Percentiles rank a stretch among this genome's conserved stretches.
Evolutionary conservation across 2,888 invertebrate genomes (phyloP).

Genomic region (Gasteruption jaculator): DNA sequence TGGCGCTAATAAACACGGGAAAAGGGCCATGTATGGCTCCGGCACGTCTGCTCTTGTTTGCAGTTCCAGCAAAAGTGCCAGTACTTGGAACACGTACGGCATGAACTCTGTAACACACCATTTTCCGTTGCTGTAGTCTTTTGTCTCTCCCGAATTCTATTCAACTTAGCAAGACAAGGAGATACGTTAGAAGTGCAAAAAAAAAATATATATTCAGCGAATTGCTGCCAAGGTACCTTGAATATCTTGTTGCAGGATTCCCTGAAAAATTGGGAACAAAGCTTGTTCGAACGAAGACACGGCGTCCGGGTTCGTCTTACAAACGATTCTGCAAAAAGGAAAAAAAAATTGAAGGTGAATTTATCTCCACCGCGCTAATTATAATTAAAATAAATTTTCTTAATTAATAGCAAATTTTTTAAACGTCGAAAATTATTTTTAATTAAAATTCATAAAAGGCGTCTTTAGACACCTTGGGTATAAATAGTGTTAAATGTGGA

Average conservation of each 20-base stretch:
- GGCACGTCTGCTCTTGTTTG: conserved; percentile 62
- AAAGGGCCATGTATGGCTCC: conserved; percentile 81
- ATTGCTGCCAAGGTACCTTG: conserved; percentile 59
- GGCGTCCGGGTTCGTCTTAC: conserved; percentile 73
- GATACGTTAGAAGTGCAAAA: conserved; percentile 9
- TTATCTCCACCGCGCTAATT: conserved; percentile 15
- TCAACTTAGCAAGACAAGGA: too few relatives aligned
- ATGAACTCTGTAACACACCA: conserved; percentile 85
- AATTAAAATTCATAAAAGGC: too few relatives aligned
- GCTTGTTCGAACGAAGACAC: conserved; percentile 87
- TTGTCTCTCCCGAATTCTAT: too few relatives aligned
- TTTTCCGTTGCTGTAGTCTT: too few relatives aligned
- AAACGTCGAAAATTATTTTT: neutral
- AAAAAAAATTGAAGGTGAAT: too few relatives aligned
- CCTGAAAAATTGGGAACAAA: conserved; percentile 92
- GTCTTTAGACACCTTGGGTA: too few relatives aligned
- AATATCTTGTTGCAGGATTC: conserved; percentile 89
- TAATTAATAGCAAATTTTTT: conserved; percentile 9
- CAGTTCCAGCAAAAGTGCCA: conserved; percentile 84
- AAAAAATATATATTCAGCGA: too few relatives aligned
- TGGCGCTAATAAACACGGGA: conserved; percentile 86
- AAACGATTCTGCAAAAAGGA: conserved; percentile 66
- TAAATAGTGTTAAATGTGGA: too few relatives aligned
- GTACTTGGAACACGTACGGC: conserved; percentile 97
- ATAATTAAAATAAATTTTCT: too few relatives aligned